Evolutionary conservation across 2,797 vertebrate species (phyloP).

Genomic region (Gallinago nigripennis): DNA sequence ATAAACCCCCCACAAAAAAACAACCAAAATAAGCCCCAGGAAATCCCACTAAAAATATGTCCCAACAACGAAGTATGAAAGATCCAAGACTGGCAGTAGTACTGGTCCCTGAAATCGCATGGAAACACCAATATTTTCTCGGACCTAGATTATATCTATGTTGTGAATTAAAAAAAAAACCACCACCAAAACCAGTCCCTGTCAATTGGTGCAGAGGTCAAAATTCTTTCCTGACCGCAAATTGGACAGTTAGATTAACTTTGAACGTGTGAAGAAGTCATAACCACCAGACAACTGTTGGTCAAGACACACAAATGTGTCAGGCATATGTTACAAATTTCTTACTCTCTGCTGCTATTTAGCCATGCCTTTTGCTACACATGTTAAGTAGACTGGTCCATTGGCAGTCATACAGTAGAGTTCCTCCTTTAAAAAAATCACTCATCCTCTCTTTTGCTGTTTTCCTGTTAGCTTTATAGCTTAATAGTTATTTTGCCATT

Average conservation of each 20-base stretch:
- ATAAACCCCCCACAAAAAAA: not conserved
- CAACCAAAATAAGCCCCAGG: not conserved
- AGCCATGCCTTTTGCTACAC: not conserved
- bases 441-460: not conserved
- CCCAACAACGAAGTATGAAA: not conserved
- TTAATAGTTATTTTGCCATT: not conserved
- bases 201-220: not conserved
- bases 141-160: not conserved
- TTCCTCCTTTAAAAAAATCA: not conserved
- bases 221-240: not conserved
- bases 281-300: not conserved
- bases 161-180: not conserved
- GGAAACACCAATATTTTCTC: not conserved
- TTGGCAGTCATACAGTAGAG: too few relatives aligned
- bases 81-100: not conserved
- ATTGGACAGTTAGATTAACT: not conserved
- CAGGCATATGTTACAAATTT: not conserved
- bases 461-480: not conserved
- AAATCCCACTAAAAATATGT: rapidly evolving
- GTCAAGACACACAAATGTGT: not conserved
- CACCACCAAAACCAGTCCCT: not conserved
- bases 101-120: not conserved
- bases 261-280: not conserved
- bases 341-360: not conserved
- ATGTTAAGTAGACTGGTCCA: too few relatives aligned